Conservation (phyloP, 2,888 invertebrate genomes). For the Alloscopus bannaensis region DNA sequence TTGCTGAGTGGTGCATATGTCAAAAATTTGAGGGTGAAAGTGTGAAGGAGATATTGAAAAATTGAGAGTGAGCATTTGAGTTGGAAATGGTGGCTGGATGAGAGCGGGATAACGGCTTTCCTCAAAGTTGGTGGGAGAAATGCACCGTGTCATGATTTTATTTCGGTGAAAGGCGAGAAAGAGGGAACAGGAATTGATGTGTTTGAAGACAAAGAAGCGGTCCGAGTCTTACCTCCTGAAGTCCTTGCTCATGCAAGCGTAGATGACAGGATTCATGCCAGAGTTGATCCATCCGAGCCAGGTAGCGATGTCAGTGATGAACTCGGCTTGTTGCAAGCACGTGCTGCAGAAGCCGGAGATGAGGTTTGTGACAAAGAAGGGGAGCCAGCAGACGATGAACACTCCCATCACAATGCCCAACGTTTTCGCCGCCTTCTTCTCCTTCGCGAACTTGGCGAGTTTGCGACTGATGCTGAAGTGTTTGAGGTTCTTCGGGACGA, state of each 20-base stretch:
- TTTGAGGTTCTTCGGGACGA: slow-evolving; percentile 78
- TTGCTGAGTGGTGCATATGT: too few relatives aligned
- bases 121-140: too few relatives aligned
- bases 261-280: slow-evolving; percentile 97
- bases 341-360: slow-evolving; percentile 91
- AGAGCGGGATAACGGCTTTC: too few relatives aligned
- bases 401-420: slow-evolving; percentile 93
- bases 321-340: slow-evolving; percentile 91
- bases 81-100: too few relatives aligned
- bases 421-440: slow-evolving; percentile 98
- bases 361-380: slow-evolving; percentile 96
- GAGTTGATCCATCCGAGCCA: slow-evolving; percentile 98
- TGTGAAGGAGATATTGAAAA: too few relatives aligned
- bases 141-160: too few relatives aligned
- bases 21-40: too few relatives aligned
- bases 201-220: too few relatives aligned
- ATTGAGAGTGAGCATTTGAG: too few relatives aligned
- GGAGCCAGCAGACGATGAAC: slow-evolving; percentile 97
- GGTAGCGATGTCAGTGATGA: slow-evolving; percentile 91
- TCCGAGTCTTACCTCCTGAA: slow-evolving; percentile 90
- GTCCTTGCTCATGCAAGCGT: slow-evolving; percentile 98
- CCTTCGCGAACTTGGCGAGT: slow-evolving; percentile 95
- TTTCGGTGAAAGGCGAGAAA: too few relatives aligned
- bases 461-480: slow-evolving; percentile 95
- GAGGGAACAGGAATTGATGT: too few relatives aligned